These are phyloP conservation scores for Falcunculus frontatus DNA, from an alignment of 2,113 vertebrate species.

Conservation along the genomic window DNA sequence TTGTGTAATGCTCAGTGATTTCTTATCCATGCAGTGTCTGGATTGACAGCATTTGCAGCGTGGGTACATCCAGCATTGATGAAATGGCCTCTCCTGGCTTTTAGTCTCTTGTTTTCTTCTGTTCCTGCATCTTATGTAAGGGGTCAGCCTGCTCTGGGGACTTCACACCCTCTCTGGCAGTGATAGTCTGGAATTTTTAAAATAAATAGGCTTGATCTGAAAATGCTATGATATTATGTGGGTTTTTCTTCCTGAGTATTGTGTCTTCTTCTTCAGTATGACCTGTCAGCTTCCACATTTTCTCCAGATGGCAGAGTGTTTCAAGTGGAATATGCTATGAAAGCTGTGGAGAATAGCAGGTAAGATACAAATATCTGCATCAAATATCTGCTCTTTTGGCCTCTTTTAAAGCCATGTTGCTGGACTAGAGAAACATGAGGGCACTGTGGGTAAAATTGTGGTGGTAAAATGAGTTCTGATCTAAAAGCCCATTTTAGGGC, in stretches of 20 bases:
- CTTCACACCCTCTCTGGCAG: fast-evolving
- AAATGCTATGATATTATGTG: neutral
- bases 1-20: neutral
- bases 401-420: neutral
- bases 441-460: neutral
- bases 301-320: slow-evolving; percentile 97
- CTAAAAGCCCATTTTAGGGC: neutral
- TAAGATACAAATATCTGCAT: slow-evolving; percentile 54
- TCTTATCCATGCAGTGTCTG: fast-evolving
- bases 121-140: fast-evolving
- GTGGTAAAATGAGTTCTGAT: neutral
- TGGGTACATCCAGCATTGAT: neutral
- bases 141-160: neutral
- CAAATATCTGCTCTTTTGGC: neutral
- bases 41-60: neutral
- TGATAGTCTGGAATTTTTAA: neutral
- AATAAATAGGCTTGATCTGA: neutral
- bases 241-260: neutral
- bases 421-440: neutral
- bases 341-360: slow-evolving; percentile 99
- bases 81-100: neutral
- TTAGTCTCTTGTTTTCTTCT: neutral
- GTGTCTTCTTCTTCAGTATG: slow-evolving; percentile 77
- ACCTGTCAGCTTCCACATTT: slow-evolving; percentile 96
- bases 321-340: slow-evolving; percentile 98